Evolutionary conservation across 2,888 invertebrate genomes (phyloP).

Genomic region (Caenorhabditis doughertyi): DNA sequence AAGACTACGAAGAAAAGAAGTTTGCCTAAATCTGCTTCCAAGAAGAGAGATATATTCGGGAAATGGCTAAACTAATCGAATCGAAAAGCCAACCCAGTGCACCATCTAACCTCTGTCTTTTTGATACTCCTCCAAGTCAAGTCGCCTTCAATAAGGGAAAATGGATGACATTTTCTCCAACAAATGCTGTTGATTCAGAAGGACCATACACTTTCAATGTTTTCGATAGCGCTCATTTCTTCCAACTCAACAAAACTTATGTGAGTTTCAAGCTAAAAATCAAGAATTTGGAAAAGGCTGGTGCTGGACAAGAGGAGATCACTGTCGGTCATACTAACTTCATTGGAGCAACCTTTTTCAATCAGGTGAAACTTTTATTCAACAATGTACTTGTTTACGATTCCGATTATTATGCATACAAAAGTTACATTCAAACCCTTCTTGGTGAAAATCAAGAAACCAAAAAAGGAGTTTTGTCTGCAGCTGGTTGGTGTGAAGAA

Average conservation of each 20-base stretch:
- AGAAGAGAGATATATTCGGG: slow-evolving; percentile 7
- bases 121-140: slow-evolving; percentile 19
- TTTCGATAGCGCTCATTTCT: slow-evolving; percentile 19
- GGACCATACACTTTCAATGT: slow-evolving; percentile 4
- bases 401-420: slow-evolving; percentile 19
- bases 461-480: slow-evolving; percentile 1
- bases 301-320: neutral
- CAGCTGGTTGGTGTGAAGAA: slow-evolving; percentile 12
- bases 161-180: slow-evolving; percentile 20
- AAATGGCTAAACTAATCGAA: slow-evolving; percentile 16
- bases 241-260: slow-evolving; percentile 12
- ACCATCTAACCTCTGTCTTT: neutral
- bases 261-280: neutral
- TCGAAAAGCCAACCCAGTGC: slow-evolving; percentile 1
- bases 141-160: slow-evolving; percentile 6
- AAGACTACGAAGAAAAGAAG: neutral
- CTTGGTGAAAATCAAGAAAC: slow-evolving; percentile 7
- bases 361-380: slow-evolving; percentile 6
- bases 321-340: neutral
- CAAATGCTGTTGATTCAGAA: neutral
- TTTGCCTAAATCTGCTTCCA: neutral
- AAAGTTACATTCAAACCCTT: slow-evolving; percentile 22
- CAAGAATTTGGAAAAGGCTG: neutral
- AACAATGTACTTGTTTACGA: slow-evolving; percentile 32
- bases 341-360: slow-evolving; percentile 22